A percentile compares a stretch with the other conserved stretches of the same genome.
Evolutionary conservation across 64 coral and sea anemone genomes (phyloP).

Genomic region (Trachythela sp.): DNA sequence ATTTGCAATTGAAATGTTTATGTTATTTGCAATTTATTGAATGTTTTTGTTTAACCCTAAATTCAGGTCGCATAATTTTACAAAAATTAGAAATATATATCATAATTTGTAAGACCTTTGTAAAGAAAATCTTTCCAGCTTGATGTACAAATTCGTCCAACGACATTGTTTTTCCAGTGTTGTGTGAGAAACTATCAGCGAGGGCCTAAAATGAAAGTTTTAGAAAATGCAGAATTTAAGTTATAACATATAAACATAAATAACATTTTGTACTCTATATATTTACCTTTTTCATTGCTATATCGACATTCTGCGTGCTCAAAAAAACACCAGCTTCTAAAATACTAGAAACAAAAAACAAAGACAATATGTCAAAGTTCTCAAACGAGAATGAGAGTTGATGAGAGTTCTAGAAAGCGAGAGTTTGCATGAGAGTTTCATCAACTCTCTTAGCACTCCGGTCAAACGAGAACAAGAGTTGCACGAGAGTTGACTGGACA

Average conservation of each 20-base stretch:
- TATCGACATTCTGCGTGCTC: not conserved
- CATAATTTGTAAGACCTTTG: not conserved
- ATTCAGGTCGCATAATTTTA: not conserved
- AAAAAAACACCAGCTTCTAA: not conserved
- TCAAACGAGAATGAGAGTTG: too few species aligned
- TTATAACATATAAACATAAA: not conserved
- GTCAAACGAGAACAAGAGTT: too few species aligned
- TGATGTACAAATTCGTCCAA: not conserved
- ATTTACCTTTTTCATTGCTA: not conserved
- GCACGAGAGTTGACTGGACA: too few species aligned
- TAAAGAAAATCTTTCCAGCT: not conserved
- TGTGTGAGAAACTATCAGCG: not conserved
- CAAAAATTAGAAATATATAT: not conserved
- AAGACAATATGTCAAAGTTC: too few species aligned
- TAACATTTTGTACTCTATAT: too few species aligned
- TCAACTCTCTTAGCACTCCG: too few species aligned
- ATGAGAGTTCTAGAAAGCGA: too few species aligned
- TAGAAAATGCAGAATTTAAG: not conserved
- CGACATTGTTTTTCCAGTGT: constrained; percentile 15
- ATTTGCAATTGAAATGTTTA: too few species aligned
- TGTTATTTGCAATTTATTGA: too few species aligned
- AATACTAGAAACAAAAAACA: not conserved
- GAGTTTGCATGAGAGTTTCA: too few species aligned
- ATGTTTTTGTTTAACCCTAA: not conserved
- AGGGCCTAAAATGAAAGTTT: not conserved